phyloP scores from a whole-genome alignment of 1,140 invertebrate genomes.

The Orussus abietinus region DNA sequence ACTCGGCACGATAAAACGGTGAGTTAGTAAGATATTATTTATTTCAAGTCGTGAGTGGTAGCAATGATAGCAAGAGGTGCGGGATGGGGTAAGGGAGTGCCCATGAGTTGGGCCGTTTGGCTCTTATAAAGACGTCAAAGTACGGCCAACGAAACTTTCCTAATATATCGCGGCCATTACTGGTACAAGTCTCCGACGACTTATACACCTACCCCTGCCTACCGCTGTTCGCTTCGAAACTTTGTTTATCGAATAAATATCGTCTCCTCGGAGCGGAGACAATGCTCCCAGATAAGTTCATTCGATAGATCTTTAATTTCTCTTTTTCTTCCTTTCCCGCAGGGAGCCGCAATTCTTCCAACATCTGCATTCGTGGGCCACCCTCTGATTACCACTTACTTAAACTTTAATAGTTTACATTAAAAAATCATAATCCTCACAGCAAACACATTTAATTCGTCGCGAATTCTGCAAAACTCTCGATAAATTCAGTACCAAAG shows the following conservation, averaged over 20 bases:
- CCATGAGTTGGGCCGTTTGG: slow-evolving; percentile 31
- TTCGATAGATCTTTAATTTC: no score
- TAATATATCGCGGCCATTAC: slow-evolving; percentile 45
- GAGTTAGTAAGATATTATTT: slow-evolving; percentile 16
- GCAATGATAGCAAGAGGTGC: slow-evolving; percentile 23
- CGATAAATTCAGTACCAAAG: no score
- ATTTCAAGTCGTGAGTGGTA: slow-evolving; percentile 22
- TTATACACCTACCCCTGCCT: slow-evolving; percentile 16
- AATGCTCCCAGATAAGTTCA: no score
- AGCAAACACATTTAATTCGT: no score
- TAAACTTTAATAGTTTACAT: no score
- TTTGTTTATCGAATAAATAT: slow-evolving; percentile 48
- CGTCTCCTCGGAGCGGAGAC: slow-evolving; percentile 8
- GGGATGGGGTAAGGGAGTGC: slow-evolving; percentile 11
- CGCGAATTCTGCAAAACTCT: no score
- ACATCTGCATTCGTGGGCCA: no score
- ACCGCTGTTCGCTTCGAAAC: slow-evolving; percentile 30
- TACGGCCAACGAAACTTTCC: slow-evolving; percentile 41
- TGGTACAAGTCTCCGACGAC: slow-evolving; percentile 41
- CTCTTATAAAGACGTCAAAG: slow-evolving; percentile 45
- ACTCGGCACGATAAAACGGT: slow-evolving; percentile 1
- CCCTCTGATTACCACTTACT: no score
- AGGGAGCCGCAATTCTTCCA: no score
- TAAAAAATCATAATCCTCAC: no score
- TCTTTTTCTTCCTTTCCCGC: no score